Evolutionary conservation across 2,888 invertebrate species (phyloP).

Genomic region (Chromoteleia sp.): DNA sequence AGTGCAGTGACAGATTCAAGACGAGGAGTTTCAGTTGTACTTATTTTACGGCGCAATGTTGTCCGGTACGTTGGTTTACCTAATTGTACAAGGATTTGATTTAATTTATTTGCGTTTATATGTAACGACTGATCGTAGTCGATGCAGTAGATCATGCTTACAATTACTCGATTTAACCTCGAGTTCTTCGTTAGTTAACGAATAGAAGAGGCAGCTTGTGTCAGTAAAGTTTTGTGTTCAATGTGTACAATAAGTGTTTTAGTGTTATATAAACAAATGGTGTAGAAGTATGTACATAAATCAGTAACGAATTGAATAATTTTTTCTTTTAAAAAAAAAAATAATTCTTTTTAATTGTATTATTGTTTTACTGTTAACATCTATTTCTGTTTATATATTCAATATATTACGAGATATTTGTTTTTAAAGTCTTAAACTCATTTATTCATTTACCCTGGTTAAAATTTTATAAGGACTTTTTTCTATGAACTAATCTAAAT

Average conservation of each 20-base stretch:
- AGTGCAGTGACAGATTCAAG: constrained; percentile 71
- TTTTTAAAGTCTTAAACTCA: too few relatives aligned
- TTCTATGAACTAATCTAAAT: too few relatives aligned
- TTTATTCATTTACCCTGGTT: too few relatives aligned
- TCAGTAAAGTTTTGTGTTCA: constrained; percentile 13
- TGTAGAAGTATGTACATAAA: constrained; percentile 17
- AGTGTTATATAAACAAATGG: constrained; percentile 4
- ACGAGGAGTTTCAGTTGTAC: constrained; percentile 80
- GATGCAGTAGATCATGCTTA: constrained; percentile 24
- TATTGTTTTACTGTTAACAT: neutral
- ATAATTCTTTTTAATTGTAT: too few relatives aligned
- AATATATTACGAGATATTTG: too few relatives aligned
- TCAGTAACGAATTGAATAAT: constrained; percentile 13
- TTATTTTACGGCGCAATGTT: constrained; percentile 81
- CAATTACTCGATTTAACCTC: constrained; percentile 10
- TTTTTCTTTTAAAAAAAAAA: too few relatives aligned
- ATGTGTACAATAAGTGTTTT: constrained; percentile 11
- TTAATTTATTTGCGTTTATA: constrained; percentile 8
- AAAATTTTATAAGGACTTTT: too few relatives aligned
- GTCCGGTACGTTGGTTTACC: constrained; percentile 79
- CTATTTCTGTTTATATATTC: too few relatives aligned
- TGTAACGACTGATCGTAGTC: neutral
- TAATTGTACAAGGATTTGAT: constrained; percentile 70
- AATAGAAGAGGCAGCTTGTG: constrained; percentile 27
- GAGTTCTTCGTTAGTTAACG: constrained; percentile 34